Base-by-base conservation (phyloP, 2,888 invertebrate species). In the Mythimna vitellina region DNA sequence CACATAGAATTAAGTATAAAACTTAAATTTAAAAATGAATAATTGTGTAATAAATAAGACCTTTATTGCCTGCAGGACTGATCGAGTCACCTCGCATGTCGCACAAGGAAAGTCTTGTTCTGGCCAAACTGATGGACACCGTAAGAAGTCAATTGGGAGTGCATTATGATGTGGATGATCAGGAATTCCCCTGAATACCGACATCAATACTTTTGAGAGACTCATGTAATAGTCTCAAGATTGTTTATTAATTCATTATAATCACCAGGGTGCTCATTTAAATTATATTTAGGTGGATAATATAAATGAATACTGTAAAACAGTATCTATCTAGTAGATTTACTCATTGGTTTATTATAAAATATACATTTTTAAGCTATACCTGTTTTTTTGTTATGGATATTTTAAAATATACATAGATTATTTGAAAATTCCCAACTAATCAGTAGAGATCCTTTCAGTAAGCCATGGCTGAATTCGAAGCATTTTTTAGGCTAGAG, bases 101-200 rank as follows among this genome's bases (percentile, higher is more conserved):
- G 10, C 97, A 97, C 83, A 95, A 96, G 32, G 97, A 98, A 63
- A 97, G 97, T 70, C 93, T 98, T 53, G 88, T 97, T n/a, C 91
- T 98, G 69, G 97, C 98, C 0, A 97, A 97, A 84, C 95, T 98
- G 20, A 97, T 97, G 94, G 98, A 98, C 87, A 96, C 97, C 56
- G 94, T 98, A 57, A 96, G 98, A 29, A 96, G 95, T 79, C 97
- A 98, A 93, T 86, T 98, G 61, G 97, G 97, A 1, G 97, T 97
- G 1, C 93, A 93, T 25, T 97, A 96, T 86, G 95, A 96, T 58
- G 96, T 90, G 5, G 97, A 97, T 89, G 91, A 95, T 66, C 77
- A 89, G 75, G 89, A 92, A 63, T 94, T 86, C 69, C 83, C 89
- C 62, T 84, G 58, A 78, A 65, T 46, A n/a, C 12, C 7, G 14